phyloP scores from a whole-genome alignment of 2,113 vertebrate species.

The Pelusios castaneus region DNA sequence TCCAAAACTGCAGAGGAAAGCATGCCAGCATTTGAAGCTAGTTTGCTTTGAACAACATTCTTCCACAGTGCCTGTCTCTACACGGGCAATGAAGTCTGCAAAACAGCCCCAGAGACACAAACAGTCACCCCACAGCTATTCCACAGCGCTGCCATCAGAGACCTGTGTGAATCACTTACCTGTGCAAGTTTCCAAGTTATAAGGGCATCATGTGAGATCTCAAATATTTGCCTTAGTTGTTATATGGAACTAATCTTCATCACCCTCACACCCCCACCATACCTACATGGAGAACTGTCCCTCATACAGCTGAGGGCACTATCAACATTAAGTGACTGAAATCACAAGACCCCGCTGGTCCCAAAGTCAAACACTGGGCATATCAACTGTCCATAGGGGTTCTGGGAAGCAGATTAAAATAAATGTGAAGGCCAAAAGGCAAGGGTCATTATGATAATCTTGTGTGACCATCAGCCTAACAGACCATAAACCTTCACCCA shows the following conservation, averaged over 20 bases:
- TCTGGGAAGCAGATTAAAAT: background rate
- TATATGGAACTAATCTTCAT: background rate
- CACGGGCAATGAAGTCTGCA: background rate
- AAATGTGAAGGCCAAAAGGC: background rate
- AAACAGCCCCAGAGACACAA: background rate
- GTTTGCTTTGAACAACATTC: background rate
- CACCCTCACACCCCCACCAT: background rate
- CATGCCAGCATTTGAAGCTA: background rate
- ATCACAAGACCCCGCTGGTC: background rate
- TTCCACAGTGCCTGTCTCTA: background rate
- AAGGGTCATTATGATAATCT: too few relatives aligned
- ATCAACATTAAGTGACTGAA: background rate
- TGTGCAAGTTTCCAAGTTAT: background rate
- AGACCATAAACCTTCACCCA: background rate
- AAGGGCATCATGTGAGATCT: background rate
- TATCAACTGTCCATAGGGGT: background rate
- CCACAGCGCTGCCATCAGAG: background rate
- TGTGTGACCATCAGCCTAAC: background rate
- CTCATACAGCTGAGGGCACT: background rate
- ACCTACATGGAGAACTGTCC: too few relatives aligned
- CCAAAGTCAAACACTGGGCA: background rate
- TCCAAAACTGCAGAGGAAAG: background rate
- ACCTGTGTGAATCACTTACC: accelerated
- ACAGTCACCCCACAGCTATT: background rate
- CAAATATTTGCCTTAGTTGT: background rate